Base-by-base conservation (phyloP, 2,797 vertebrate species). In the Sardinella longiceps region DNA sequence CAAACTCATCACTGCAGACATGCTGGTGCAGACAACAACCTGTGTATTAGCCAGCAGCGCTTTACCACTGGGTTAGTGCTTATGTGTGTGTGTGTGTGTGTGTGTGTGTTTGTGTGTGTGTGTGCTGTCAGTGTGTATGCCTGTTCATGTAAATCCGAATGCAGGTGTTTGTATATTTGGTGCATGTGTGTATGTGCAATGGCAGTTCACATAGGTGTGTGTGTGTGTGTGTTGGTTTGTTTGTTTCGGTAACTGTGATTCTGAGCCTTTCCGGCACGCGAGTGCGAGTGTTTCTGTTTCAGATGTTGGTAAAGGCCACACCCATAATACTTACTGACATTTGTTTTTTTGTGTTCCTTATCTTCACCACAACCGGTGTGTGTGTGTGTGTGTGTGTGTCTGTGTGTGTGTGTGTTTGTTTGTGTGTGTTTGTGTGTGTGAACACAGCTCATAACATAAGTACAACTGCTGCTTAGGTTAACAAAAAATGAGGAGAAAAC, bases 31-130 rank as follows among this genome's bases (percentile, higher is more conserved):
- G 81, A 86, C 92, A 30, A 87, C 95, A 0, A 88, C 94, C 0
- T 82, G 93, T 37, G 89, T 98, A 87, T 92, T 99, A 88, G 95
- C 93, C 82, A 92, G 84, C 86, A 88, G 92, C 15, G 87, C 84
- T 2, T 94, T 96, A 10, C 74, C 95, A 0, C 94, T 99, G 80
- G 97, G 98, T 99, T 90, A 96, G 97, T 94, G 81, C n/a, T n/a
- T 63, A 45, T 30, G 15, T 51, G 28, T 53, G 50, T 77, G 45
- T 48, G 14, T 82, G 6, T 70, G 70, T 6, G 23, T 86, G 43
- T 84, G 1, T 51, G 58, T 45, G 96, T 94, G 33, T 2, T 6
- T 20, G 7, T 51, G 60, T 46, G 58, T 25, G 28, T n/a, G 51
- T 9, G 39, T 20, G 37, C 50, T 45, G 96, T 94, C 30, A 2